Evolutionary conservation across 2,113 vertebrate species (phyloP).

Genomic region (Apeltes quadracus): DNA sequence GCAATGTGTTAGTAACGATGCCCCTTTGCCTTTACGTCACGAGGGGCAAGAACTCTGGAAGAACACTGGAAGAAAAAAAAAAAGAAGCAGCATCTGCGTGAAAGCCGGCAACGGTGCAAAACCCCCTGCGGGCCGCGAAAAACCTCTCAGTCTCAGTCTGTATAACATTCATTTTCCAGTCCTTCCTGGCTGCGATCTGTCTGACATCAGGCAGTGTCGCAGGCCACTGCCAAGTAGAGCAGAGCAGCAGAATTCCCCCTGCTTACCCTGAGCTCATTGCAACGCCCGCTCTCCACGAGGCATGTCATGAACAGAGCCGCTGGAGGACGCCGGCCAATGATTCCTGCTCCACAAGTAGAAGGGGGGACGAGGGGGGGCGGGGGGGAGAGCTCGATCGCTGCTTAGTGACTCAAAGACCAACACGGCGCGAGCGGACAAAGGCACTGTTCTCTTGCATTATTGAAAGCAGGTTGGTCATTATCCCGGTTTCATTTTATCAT

Average conservation of each 20-base stretch:
- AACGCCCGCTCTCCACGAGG: conserved; percentile 63
- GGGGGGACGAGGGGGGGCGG: background rate
- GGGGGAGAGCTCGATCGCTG: conserved; percentile 19
- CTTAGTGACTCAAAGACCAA: background rate
- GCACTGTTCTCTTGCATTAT: background rate
- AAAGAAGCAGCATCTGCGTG: conserved; percentile 57
- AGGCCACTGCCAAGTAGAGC: conserved; percentile 71
- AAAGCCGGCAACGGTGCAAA: conserved; percentile 43
- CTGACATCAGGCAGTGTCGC: conserved; percentile 70
- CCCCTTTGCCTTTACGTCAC: conserved; percentile 60
- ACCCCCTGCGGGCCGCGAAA: background rate
- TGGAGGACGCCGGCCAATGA: conserved; percentile 61
- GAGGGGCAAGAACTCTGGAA: conserved; percentile 49
- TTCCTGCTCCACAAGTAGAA: conserved; percentile 34
- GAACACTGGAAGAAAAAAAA: conserved; percentile 31
- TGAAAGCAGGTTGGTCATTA: conserved; percentile 22
- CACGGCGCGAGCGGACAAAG: background rate
- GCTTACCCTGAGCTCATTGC: conserved; percentile 61
- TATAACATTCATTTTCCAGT: conserved; percentile 64
- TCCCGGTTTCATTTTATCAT: conserved; percentile 17
- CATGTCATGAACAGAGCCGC: conserved; percentile 65
- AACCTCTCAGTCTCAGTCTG: conserved; percentile 38
- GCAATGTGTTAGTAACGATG: conserved; percentile 57
- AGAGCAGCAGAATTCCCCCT: conserved; percentile 71
- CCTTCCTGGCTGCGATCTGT: conserved; percentile 70